Base-by-base conservation (phyloP, 2,888 invertebrate genomes). In the Augiades crinisus region DNA sequence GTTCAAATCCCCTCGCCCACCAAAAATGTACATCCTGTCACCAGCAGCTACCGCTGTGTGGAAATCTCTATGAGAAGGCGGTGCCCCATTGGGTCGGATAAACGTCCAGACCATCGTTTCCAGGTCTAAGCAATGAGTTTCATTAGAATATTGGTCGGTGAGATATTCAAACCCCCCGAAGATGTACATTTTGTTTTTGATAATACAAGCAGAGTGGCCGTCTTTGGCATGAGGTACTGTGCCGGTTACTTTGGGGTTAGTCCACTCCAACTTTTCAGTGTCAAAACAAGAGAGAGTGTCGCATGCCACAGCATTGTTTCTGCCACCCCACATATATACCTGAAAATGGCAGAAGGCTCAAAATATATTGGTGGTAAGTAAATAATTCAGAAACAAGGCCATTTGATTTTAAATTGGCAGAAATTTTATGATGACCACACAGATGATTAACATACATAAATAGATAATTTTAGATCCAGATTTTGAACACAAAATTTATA, bases 121-220 rank as follows among this genome's bases (percentile, higher is more conserved):
- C 55, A 97, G 90, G 81, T 96, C 91, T 40, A 96, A 85, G 45
- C 92, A 92, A 74, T 94, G 95, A 0, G 96, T 93, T 65, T 95
- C 95, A 68, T 94, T 93, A 4, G 95, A 95, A 79, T 96, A 97
- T 57, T 93, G 91, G 70, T 95, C 94, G 31, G 93, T 92, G 47
- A 93, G 93, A 73, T 97, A 97, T 72, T 97, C 96, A 82, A 95
- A 98, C 0, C 98, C 98, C 19, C 97, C 98, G 88, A 96, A 97
- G 55, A 98, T 93, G 69, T 94, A 96, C 97, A 98, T 97, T 67
- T 90, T 92, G 65, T 94, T 91, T 49, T 91, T 90, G 61, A 95
- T 94, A 0, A 96, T 86, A 72, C 96, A 96, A 1, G 98, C 97
- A 0, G 97, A 94, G 76, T 98, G 98, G 0, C 98, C 98, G 81